Evolutionary conservation across 2,113 vertebrate species (phyloP), one percentile per base, ranked within the genome.

Genomic region (Hydrolagus affinis): DNA sequence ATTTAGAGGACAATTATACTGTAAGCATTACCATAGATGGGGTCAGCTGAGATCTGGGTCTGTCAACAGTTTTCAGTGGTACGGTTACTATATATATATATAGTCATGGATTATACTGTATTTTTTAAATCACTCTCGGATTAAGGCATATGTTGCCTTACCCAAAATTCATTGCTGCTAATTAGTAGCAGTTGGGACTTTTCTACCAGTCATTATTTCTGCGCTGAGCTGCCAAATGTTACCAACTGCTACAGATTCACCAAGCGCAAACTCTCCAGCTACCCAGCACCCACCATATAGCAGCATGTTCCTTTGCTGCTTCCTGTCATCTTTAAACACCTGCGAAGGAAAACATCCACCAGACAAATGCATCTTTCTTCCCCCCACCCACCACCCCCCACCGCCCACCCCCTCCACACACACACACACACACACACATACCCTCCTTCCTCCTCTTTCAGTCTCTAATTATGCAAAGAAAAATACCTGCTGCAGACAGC

Each of bases 1-100:
- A 94, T 94, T 95, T 94, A 94, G 92, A 93, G 93, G 90, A 94
- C 94, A 94, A 94, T 93, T 91, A 89, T 91, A 92, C 91, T 91
- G 92, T 92, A 91, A 89, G 90, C 92, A 92, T 90, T 94, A 94
- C 92, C 91, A 93, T 87, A 80, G 92, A 44, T 44, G 44, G 93
- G 94, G 94, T 95, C 94, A 95, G 92, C 91, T 87, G 89, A 90
- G 93, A 92, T 94, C 91, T 92, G 91, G 91, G 92, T 89, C 90
- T 90, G 78, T 83, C 78, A 66, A 83, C 78, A 66, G 78, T 89
- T 87, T 87, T 89, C 87, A 88, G 87, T 86, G 87, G 87, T 87
- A 89, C 88, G 92, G 91, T 94, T 93, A 93, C 90, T 92, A 93
- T 90, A 19, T 59, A 62, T 60, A n/a, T n/a, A n/a, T n/a, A n/a